These are phyloP conservation scores for Callaeas wilsoni DNA, from an alignment of 2,113 vertebrate species.

Conservation along the genomic window DNA sequence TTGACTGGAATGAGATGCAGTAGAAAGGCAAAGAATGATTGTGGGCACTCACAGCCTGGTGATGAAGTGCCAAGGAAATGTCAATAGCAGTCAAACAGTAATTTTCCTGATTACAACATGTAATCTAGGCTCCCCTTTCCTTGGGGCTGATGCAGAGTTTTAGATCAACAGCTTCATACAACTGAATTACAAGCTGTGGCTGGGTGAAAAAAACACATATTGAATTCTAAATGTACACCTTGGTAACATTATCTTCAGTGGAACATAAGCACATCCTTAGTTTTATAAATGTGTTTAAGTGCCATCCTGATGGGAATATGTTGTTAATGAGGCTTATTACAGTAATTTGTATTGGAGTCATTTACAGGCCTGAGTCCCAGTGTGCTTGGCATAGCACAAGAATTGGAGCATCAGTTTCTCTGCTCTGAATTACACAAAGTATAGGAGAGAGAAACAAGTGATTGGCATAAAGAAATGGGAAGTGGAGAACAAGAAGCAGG, in stretches of 20 bases:
- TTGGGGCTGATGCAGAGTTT: background rate
- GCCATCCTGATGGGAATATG: background rate
- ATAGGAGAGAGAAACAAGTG: background rate
- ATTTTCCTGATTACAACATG: constrained; percentile 15
- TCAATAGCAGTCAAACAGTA: constrained; percentile 15
- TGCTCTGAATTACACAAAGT: background rate
- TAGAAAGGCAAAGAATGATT: background rate
- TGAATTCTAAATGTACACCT: background rate
- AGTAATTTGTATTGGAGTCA: background rate
- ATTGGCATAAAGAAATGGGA: background rate
- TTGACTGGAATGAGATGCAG: background rate
- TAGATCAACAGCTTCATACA: background rate
- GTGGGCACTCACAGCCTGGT: background rate
- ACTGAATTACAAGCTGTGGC: background rate
- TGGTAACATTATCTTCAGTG: background rate
- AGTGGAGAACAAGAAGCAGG: background rate
- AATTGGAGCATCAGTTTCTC: background rate
- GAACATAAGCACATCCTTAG: background rate
- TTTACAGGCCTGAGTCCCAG: background rate
- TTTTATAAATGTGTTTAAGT: background rate
- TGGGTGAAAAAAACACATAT: background rate
- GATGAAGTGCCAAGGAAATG: background rate
- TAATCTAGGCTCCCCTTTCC: background rate
- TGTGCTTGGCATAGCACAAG: background rate
- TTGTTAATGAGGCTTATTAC: constrained; percentile 3